Conservation (phyloP, 2,888 invertebrate species). For the Corbicula japonica region DNA sequence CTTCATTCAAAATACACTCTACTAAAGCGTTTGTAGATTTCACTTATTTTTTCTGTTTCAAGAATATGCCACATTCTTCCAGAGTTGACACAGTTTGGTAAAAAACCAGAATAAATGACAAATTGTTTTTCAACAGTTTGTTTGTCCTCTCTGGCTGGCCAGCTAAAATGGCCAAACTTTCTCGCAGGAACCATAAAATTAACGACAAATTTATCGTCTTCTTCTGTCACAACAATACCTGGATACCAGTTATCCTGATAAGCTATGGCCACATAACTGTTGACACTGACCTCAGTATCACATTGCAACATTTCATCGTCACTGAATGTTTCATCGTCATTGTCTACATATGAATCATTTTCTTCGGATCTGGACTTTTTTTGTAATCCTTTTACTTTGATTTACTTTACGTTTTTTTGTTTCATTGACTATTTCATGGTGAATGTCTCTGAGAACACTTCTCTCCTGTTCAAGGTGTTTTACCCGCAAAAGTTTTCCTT, state of each 20-base stretch:
- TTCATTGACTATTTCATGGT: too few relatives aligned
- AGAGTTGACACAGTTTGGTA: neutral
- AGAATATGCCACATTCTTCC: neutral
- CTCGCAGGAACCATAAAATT: constrained; percentile 10
- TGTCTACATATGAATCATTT: too few relatives aligned
- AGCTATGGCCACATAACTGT: constrained; percentile 25
- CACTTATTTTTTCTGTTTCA: neutral
- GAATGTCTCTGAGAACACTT: too few relatives aligned
- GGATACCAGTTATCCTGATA: constrained; percentile 40
- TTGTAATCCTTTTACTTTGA: too few relatives aligned
- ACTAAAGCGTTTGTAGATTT: too few relatives aligned
- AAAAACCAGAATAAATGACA: neutral
- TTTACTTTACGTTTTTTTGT: too few relatives aligned
- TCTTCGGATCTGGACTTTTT: too few relatives aligned
- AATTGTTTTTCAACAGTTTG: constrained; percentile 5
- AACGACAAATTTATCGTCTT: neutral
- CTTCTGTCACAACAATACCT: neutral
- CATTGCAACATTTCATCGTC: neutral
- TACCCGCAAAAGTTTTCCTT: too few relatives aligned
- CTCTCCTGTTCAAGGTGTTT: too few relatives aligned
- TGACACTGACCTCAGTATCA: neutral
- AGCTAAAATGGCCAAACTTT: constrained; percentile 10
- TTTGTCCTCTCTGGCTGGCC: constrained; percentile 17
- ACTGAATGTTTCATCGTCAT: too few relatives aligned
- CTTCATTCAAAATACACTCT: too few relatives aligned